Evolutionary conservation across 2,888 invertebrate species (phyloP).

Genomic region (Acrobasis consociella): DNA sequence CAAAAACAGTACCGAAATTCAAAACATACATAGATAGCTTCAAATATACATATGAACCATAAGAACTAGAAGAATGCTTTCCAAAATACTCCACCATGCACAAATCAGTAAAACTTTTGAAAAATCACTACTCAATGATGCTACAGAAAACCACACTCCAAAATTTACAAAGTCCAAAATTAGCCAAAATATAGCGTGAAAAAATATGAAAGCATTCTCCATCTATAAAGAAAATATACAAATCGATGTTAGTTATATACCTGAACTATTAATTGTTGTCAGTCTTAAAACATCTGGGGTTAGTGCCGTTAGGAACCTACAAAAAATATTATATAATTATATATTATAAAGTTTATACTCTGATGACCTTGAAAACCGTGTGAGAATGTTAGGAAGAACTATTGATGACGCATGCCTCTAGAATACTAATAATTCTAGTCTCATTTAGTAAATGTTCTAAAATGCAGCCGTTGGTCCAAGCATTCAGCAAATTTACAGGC

Average conservation of each 20-base stretch:
- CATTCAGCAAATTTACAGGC: slow-evolving; percentile 53
- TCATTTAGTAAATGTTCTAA: slow-evolving; percentile 27
- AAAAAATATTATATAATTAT: slow-evolving; percentile 51
- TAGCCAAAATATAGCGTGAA: slow-evolving; percentile 53
- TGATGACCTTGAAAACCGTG: slow-evolving; percentile 34
- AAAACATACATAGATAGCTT: slow-evolving; percentile 30
- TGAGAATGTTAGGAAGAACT: slow-evolving; percentile 47
- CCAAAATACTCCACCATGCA: slow-evolving; percentile 51
- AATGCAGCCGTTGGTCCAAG: slow-evolving; percentile 77
- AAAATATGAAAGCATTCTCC: slow-evolving; percentile 78
- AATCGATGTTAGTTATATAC: slow-evolving; percentile 59
- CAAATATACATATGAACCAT: slow-evolving; percentile 25
- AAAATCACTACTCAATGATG: slow-evolving; percentile 33
- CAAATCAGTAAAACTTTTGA: slow-evolving; percentile 39
- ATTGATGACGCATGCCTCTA: slow-evolving; percentile 45
- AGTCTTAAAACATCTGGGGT: slow-evolving; percentile 81
- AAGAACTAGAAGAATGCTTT: slow-evolving; percentile 75
- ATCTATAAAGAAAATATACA: slow-evolving; percentile 50
- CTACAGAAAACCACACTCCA: slow-evolving; percentile 36
- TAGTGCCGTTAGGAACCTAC: slow-evolving; percentile 82
- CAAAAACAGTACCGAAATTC: slow-evolving; percentile 15
- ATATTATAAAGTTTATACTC: slow-evolving; percentile 31
- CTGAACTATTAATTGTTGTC: slow-evolving; percentile 81
- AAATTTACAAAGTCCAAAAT: slow-evolving; percentile 37
- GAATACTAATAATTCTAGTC: slow-evolving; percentile 21